Conservation (phyloP, 2,797 vertebrate genomes). For the Brachyalestes nurse region DNA sequence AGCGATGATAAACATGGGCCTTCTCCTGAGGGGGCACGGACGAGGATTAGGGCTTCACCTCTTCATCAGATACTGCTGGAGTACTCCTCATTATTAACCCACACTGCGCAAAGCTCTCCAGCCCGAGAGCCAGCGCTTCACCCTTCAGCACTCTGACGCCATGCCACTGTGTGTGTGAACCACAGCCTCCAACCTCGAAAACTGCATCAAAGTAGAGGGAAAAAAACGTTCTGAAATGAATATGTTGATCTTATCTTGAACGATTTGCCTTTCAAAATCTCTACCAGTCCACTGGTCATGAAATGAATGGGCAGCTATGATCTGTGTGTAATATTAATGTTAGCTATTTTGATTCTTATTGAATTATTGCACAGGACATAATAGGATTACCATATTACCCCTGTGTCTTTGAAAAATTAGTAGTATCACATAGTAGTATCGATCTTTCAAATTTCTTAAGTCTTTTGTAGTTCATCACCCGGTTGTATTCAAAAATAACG, state of each 20-base stretch:
- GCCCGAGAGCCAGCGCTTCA: constrained; percentile 44
- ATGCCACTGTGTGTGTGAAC: not conserved
- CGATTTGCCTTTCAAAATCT: no score
- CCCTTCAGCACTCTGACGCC: constrained; percentile 9
- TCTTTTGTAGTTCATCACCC: no score
- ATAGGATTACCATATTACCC: no score
- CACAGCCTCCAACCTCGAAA: no score
- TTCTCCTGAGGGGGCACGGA: constrained; percentile 36
- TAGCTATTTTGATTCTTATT: not conserved
- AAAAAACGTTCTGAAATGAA: no score
- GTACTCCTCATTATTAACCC: constrained; percentile 57
- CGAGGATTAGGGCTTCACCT: constrained; percentile 59
- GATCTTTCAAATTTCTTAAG: no score
- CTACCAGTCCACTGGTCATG: no score
- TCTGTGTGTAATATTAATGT: not conserved
- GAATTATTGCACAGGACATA: not conserved
- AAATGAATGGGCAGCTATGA: not conserved
- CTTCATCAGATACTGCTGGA: constrained; percentile 46
- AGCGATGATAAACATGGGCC: constrained; percentile 62
- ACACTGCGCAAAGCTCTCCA: constrained; percentile 39
- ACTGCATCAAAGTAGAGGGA: no score
- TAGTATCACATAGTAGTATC: no score
- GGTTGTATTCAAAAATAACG: no score
- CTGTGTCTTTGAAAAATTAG: no score
- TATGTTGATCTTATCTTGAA: no score